Evolutionary conservation across 2,888 invertebrate genomes (phyloP).

Genomic region (Venustoraphidia nigricollis): DNA sequence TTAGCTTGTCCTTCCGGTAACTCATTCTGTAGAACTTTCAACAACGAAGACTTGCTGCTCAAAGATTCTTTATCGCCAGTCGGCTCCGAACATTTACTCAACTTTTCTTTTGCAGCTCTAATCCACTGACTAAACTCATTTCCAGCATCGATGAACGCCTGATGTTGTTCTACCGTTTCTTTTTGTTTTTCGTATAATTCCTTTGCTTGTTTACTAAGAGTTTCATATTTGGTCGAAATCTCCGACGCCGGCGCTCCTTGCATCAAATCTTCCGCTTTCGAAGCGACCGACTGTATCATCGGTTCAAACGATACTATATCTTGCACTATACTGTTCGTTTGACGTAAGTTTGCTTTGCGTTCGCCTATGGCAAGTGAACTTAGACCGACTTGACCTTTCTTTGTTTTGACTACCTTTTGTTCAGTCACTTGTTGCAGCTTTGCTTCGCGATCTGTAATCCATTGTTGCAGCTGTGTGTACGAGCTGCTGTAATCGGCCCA

Average conservation of each 20-base stretch:
- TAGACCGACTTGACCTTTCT: constrained; percentile 62
- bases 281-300: constrained; percentile 89
- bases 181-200: constrained; percentile 79
- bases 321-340: constrained; percentile 88
- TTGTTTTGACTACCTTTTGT: constrained; percentile 64
- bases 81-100: constrained; percentile 84
- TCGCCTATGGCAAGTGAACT: constrained; percentile 70
- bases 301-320: constrained; percentile 95
- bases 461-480: constrained; percentile 81
- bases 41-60: constrained; percentile 70
- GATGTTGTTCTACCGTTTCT: constrained; percentile 79
- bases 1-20: constrained; percentile 70
- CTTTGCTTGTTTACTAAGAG: constrained; percentile 77
- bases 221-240: constrained; percentile 82
- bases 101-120: constrained; percentile 72
- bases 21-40: constrained; percentile 73
- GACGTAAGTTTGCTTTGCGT: constrained; percentile 73
- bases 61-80: constrained; percentile 82
- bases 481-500: constrained; percentile 95
- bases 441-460: constrained; percentile 87
- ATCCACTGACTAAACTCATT: constrained; percentile 89
- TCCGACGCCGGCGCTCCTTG: constrained; percentile 84
- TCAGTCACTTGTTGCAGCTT: constrained; percentile 82
- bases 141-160: constrained; percentile 82
- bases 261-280: constrained; percentile 83